Percentiles rank a stretch among this genome's conserved stretches.
Evolutionary conservation across 35 echinoderm and acorn worm genomes (phyloP).

Genomic region (Holothuria glaberrima): DNA sequence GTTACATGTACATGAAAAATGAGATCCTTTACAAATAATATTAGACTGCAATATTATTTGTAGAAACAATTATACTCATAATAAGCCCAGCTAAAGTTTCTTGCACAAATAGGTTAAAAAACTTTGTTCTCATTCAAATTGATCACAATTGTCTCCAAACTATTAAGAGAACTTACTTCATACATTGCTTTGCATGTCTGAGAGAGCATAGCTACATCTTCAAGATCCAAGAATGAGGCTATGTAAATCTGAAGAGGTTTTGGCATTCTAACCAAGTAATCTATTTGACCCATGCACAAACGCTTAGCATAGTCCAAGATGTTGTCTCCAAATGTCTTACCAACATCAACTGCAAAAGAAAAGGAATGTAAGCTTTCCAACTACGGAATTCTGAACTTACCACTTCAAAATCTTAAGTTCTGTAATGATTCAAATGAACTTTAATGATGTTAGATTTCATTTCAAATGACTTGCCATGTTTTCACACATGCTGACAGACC

Average conservation of each 20-base stretch:
- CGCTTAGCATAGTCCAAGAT: constrained; percentile 77
- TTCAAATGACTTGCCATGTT: neutral
- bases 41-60: too few species aligned
- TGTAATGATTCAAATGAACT: neutral
- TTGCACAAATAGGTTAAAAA: neutral
- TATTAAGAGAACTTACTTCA: constrained; percentile 66
- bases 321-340: constrained; percentile 80
- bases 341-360: constrained; percentile 78
- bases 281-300: constrained; percentile 75
- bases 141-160: too few species aligned
- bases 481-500: neutral
- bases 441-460: neutral
- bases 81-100: too few species aligned
- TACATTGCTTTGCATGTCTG: constrained; percentile 89
- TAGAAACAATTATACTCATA: too few species aligned
- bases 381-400: too few species aligned
- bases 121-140: too few species aligned
- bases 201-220: constrained; percentile 84
- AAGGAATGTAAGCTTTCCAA: constrained; percentile 9
- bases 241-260: constrained; percentile 87
- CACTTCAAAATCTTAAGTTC: neutral
- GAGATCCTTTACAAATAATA: too few species aligned
- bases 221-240: constrained; percentile 83
- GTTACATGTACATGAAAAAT: too few species aligned
- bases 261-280: constrained; percentile 83